Evolutionary conservation across 1,140 invertebrate species (phyloP).

Genomic region (Ips typographus): DNA sequence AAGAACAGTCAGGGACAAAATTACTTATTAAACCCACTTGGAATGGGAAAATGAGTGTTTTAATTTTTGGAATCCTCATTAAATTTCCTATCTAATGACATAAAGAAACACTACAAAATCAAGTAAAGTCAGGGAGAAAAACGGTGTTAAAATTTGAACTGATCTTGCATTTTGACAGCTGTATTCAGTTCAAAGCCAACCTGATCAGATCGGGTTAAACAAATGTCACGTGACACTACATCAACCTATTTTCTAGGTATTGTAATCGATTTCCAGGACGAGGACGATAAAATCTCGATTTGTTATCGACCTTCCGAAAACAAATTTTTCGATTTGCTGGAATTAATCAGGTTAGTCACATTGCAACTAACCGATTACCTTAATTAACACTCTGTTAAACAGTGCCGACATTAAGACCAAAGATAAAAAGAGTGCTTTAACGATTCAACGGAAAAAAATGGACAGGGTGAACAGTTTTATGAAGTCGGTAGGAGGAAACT

Average conservation of each 20-base stretch:
- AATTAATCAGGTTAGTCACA: conserved; percentile 21
- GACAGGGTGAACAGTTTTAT: conserved; percentile 12
- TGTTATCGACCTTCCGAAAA: conserved; percentile 40
- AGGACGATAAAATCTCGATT: conserved; percentile 40
- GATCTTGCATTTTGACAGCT: too few relatives aligned
- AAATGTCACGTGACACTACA: too few relatives aligned
- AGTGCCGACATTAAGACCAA: conserved; percentile 20
- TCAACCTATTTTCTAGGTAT: conserved; percentile 7
- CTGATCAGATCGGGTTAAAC: too few relatives aligned
- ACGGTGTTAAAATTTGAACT: too few relatives aligned
- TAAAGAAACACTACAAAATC: too few relatives aligned
- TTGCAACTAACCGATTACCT: not conserved
- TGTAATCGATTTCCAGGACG: conserved; percentile 14
- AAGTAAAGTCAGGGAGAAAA: too few relatives aligned
- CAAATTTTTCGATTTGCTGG: conserved; percentile 40
- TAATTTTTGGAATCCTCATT: too few relatives aligned
- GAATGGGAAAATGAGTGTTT: too few relatives aligned
- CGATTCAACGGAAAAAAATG: conserved; percentile 14
- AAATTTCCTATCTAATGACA: too few relatives aligned
- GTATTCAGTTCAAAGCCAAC: too few relatives aligned
- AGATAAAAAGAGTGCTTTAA: conserved; percentile 17
- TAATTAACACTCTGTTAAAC: not conserved
- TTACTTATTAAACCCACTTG: too few relatives aligned
- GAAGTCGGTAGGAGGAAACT: conserved; percentile 15
- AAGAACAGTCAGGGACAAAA: too few relatives aligned